Evolutionary conservation across 2,888 invertebrate species (phyloP).

Genomic region (Folsomia candida): DNA sequence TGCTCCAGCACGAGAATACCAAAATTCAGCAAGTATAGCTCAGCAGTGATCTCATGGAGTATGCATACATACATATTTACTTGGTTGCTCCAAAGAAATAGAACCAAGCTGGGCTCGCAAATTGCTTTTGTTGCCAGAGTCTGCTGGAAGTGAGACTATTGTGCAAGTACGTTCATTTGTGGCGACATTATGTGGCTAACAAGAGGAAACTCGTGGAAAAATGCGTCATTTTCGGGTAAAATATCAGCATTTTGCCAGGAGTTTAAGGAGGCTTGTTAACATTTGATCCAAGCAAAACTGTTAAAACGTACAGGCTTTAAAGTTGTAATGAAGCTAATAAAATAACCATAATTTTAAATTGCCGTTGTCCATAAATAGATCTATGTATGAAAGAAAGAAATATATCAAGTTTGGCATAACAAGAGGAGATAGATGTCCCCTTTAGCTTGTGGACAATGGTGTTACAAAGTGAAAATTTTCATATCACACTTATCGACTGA

Average conservation of each 20-base stretch:
- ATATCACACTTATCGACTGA: no score
- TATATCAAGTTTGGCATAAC: no score
- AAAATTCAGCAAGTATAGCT: not conserved
- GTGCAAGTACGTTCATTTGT: no score
- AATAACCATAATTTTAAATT: not conserved
- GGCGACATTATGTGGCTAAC: not conserved
- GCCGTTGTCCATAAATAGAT: not conserved
- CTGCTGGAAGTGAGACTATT: not conserved
- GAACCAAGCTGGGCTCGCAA: not conserved
- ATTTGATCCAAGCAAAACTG: not conserved
- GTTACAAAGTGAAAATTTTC: no score
- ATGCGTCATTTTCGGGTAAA: no score
- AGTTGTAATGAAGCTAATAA: not conserved
- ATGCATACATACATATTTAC: no score
- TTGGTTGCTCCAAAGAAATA: not conserved
- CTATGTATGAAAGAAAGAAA: no score
- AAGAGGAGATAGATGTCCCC: no score
- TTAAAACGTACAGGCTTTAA: not conserved
- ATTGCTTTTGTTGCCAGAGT: conserved; percentile 2
- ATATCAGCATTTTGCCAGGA: not conserved
- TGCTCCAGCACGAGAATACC: not conserved
- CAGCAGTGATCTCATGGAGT: not conserved
- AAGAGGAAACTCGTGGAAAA: not conserved
- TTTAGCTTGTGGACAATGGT: no score
- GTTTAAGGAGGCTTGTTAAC: not conserved